Conservation (phyloP, 1,140 invertebrate species). For the Hyposmocoma kahamanoa region DNA sequence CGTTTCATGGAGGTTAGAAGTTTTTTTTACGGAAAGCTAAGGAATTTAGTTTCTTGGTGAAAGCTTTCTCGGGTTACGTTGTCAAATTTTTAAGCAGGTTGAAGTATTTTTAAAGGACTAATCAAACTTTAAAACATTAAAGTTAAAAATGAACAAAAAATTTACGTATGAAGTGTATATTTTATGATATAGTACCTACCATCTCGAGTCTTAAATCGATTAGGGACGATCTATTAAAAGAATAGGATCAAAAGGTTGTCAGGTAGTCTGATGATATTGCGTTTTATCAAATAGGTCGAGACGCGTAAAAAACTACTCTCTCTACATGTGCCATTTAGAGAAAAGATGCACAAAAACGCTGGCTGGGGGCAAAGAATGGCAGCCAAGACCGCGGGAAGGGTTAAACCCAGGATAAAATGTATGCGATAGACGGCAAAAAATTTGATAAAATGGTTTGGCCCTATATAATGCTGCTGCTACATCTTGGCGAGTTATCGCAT, state of each 20-base stretch:
- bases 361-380: conserved; percentile 61
- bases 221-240: conserved; percentile 59
- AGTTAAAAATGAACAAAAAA: neutral
- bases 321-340: conserved; percentile 72
- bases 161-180: neutral
- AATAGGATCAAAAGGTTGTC: conserved; percentile 47
- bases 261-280: conserved; percentile 69
- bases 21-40: conserved; percentile 5
- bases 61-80: conserved; percentile 1
- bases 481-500: conserved; percentile 32
- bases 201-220: conserved; percentile 46
- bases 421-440: conserved; percentile 55
- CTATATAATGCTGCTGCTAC: conserved; percentile 22
- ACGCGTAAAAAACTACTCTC: conserved; percentile 48
- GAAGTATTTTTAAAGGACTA: too few relatives aligned
- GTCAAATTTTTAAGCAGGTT: neutral
- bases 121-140: too few relatives aligned
- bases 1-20: conserved; percentile 6
- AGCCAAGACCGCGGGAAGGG: conserved; percentile 58
- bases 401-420: conserved; percentile 48
- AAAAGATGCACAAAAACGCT: conserved; percentile 56
- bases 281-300: conserved; percentile 56
- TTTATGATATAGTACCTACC: neutral
- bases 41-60: conserved; percentile 1
- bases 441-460: conserved; percentile 45